phyloP scores from a whole-genome alignment of 1,140 invertebrate species.

The Drosophila parabipectinata region DNA sequence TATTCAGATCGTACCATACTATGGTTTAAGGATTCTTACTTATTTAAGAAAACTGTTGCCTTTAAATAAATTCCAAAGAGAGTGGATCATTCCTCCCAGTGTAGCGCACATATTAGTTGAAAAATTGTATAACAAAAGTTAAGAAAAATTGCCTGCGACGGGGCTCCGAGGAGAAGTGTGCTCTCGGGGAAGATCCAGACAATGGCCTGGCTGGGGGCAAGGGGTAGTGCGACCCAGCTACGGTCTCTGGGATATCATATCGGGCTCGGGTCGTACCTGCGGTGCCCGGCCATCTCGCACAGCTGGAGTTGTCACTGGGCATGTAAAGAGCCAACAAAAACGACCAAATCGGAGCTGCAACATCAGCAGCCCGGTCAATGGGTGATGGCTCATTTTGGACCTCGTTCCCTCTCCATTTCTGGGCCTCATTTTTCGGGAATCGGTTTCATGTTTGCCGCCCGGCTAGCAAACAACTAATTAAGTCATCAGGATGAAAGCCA shows the following conservation, averaged over 20 bases:
- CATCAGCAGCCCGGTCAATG: constrained; percentile 34
- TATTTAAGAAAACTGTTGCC: not conserved
- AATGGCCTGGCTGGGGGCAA: constrained; percentile 62
- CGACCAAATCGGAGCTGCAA: constrained; percentile 45
- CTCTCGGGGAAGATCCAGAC: constrained; percentile 52
- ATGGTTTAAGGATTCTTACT: no score
- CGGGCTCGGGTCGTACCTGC: constrained; percentile 61
- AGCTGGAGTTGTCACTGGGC: constrained; percentile 83
- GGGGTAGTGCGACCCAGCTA: constrained; percentile 3
- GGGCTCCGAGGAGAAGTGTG: constrained; percentile 46
- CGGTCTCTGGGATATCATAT: constrained; percentile 46
- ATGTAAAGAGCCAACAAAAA: constrained; percentile 79
- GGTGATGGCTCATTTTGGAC: constrained; percentile 61
- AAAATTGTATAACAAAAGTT: constrained; percentile 81
- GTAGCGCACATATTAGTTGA: constrained; percentile 71
- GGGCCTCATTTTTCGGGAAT: constrained; percentile 29
- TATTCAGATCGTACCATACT: no score
- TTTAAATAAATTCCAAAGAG: not conserved
- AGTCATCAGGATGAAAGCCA: constrained; percentile 68
- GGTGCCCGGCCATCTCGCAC: constrained; percentile 61
- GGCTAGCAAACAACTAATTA: constrained; percentile 68
- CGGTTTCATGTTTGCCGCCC: constrained; percentile 70
- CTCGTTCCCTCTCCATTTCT: constrained; percentile 20
- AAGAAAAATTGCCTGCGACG: constrained; percentile 59
- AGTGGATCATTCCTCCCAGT: not conserved